A percentile compares a stretch with the other conserved stretches of the same genome.
phyloP scores from a whole-genome alignment of 2,113 vertebrate species.

The Tyto alba region DNA sequence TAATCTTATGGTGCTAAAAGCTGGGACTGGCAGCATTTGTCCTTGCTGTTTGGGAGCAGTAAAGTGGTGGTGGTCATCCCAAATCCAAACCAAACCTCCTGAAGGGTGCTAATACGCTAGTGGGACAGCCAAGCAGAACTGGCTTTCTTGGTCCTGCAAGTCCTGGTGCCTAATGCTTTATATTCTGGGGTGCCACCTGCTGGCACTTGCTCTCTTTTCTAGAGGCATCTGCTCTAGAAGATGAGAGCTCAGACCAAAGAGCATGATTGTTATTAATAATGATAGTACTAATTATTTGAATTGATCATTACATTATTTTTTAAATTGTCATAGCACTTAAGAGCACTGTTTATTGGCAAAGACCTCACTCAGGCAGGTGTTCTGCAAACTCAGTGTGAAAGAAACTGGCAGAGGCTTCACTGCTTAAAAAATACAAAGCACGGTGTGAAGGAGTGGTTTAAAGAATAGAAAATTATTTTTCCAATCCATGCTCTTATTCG shows the following conservation, averaged over 20 bases:
- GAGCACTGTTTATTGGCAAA: neutral
- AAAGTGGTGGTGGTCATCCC: neutral
- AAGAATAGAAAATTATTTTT: neutral
- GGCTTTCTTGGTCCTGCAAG: neutral
- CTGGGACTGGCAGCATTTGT: neutral
- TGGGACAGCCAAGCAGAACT: neutral
- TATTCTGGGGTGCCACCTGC: constrained; percentile 47
- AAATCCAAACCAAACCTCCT: neutral
- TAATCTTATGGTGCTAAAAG: neutral
- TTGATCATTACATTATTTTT: neutral
- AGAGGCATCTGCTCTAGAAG: neutral
- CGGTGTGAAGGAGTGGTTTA: neutral
- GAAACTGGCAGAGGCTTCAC: neutral
- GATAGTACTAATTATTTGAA: neutral
- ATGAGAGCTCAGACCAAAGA: neutral
- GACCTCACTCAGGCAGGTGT: neutral
- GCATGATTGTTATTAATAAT: neutral
- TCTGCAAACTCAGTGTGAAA: neutral
- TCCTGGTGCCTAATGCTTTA: neutral
- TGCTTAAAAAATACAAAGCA: neutral
- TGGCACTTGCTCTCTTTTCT: neutral
- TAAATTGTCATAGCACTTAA: neutral
- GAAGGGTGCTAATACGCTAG: neutral
- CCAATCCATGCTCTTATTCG: neutral
- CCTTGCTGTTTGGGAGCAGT: neutral